A percentile compares a stretch with the other conserved stretches of the same genome.
phyloP scores from a whole-genome alignment of 1,140 invertebrate genomes.

The Ganaspis sp. region DNA sequence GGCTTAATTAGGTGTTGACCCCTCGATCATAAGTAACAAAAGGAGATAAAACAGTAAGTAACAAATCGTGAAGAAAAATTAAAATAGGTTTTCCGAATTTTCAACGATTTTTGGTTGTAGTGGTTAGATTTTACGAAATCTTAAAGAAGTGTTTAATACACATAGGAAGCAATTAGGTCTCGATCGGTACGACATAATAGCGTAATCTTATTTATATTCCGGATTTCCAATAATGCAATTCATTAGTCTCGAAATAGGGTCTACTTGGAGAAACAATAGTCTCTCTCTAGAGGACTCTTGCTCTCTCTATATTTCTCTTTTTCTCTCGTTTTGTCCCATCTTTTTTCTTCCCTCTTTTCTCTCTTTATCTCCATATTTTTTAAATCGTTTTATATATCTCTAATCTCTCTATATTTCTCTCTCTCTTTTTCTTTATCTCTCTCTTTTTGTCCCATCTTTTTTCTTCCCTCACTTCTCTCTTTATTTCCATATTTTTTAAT shows the following conservation, averaged over 20 bases:
- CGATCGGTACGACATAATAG: conserved; percentile 55
- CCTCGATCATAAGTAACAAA: too few relatives aligned
- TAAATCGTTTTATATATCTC: too few relatives aligned
- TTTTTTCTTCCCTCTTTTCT: conserved; percentile 13
- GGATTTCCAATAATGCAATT: conserved; percentile 66
- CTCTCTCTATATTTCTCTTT: conserved; percentile 32
- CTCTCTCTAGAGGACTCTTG: conserved; percentile 40
- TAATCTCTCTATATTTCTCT: too few relatives aligned
- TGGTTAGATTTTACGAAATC: too few relatives aligned
- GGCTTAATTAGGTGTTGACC: too few relatives aligned
- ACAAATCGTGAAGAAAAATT: too few relatives aligned
- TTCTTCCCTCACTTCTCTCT: too few relatives aligned
- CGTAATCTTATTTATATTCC: conserved; percentile 65
- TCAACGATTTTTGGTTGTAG: too few relatives aligned
- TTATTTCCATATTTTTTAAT: too few relatives aligned
- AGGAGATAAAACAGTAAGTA: too few relatives aligned
- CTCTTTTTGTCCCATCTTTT: not conserved
- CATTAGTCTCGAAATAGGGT: conserved; percentile 55
- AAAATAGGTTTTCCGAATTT: too few relatives aligned
- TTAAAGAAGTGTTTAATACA: conserved; percentile 32
- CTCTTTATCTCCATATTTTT: not conserved
- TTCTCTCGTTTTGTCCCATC: conserved; percentile 19
- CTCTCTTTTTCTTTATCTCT: not conserved
- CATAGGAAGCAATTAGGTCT: conserved; percentile 56
- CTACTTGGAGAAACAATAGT: conserved; percentile 56